Evolutionary conservation across 2,888 invertebrate species (phyloP), one percentile per base, ranked within the genome.

Genomic region (Junonia oenone): DNA sequence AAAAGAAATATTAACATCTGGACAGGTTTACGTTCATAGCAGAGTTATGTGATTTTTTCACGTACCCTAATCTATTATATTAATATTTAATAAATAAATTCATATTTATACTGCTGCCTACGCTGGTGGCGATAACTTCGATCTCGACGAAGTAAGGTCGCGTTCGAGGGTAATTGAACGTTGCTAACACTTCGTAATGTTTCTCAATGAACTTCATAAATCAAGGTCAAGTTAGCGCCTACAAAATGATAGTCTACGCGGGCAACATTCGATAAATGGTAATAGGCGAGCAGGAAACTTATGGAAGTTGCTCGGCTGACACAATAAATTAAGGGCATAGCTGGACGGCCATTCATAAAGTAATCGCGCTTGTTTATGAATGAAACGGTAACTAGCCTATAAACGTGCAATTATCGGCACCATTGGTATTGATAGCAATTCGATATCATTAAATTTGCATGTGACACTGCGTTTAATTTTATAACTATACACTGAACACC

Each of bases 331-430:
- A 85, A 83, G 76, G 73, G 72, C 78, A 76, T 71, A 73, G 66
- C 68, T 68, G 71, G 72, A 72, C 73, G 70, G 76, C 76, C 88
- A 89, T 89, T 88, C 88, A 89, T 83, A 83, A 86, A 76, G 75
- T 71, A 75, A 76, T 80, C 76, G 77, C 68, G 75, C 76, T 81
- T 79, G 79, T 82, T 89, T 87, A 86, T 90, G 89, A 90, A 90
- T 90, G 89, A 82, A 84, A 76, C 76, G 71, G 71, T 74, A 73
- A 65, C 69, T 64, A 67, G 69, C 65, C 67, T 71, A 71, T 72
- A 76, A 78, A 73, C 76, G 75, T 76, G 75, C 81, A 83, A 87
- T 85, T 86, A 83, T 76, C 72, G 78, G 73, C 81, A 78, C 79
- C 76, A 77, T 76, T 76, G 76, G 77, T 68, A 72, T 75, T 73